Evolutionary conservation across 2,888 invertebrate species (phyloP), one percentile per base, ranked within the genome.

Genomic region (Thera britannica): DNA sequence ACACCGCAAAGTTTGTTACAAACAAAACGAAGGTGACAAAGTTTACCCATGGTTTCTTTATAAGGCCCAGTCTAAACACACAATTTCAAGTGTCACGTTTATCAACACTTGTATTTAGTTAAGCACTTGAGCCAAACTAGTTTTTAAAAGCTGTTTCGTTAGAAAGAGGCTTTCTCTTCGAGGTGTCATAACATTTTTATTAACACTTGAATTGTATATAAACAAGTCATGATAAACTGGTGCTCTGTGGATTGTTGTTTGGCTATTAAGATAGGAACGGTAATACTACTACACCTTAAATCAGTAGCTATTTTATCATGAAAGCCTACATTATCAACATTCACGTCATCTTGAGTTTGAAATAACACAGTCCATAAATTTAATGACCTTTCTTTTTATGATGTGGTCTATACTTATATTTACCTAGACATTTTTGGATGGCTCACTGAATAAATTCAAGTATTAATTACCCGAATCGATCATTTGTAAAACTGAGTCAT

Each of bases 41-140:
- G 23, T 58, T 60, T 65, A 73, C 62, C 63, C 46, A 68, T 70
- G 59, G 64, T 44, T 65, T 75, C 36, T 62, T 72, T 72, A 74
- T 78, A 75, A 77, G 75, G 72, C 75, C 61, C 78, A 82, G 79
- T 81, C 77, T 79, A 81, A 85, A 82, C 76, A 85, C 81, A 82
- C 73, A 72, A 75, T 74, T 75, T 78, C 75, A 73, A 77, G 77
- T 77, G 79, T 80, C 81, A 79, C 75, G 74, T 82, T 79, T 83
- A 83, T 81, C 72, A 80, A 79, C 77, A 75, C 81, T 71, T 71
- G 67, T 75, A 62, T 73, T 70, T 72, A 65, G 67, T 71, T 71
- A 62, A 59, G 61, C 68, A 70, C 72, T 72, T 68, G 61, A 68
- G 65, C 64, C 23, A 67, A 71, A 74, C 72, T 70, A 73, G 72